phyloP scores from a whole-genome alignment of 2,888 invertebrate genomes.

The Pinctada fucata region DNA sequence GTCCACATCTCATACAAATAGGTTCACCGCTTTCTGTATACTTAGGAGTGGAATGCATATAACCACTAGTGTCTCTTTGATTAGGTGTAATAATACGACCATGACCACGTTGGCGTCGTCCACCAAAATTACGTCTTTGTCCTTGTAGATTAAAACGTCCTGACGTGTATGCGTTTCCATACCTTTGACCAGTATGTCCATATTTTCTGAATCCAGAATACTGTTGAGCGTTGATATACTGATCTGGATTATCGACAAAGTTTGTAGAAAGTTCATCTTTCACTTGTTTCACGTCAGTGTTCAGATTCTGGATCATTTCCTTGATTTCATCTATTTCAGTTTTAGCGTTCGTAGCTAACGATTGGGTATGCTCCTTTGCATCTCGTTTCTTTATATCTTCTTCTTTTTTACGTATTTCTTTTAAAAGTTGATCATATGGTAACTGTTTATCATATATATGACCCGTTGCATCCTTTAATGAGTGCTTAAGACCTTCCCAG shows the following conservation, averaged over 20 bases:
- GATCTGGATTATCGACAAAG: not conserved
- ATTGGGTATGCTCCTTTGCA: not conserved
- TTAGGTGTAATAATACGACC: not conserved
- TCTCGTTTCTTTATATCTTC: not conserved
- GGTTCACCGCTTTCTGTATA: not conserved
- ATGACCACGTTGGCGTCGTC: not conserved
- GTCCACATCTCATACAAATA: too few species aligned
- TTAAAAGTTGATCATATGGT: slow-evolving; percentile 15
- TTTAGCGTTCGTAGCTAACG: not conserved
- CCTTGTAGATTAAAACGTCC: not conserved
- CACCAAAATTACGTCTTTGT: not conserved
- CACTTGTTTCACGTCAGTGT: not conserved
- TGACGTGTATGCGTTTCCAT: not conserved
- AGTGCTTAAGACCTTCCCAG: slow-evolving; percentile 3
- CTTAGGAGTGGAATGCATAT: not conserved
- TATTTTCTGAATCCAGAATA: not conserved
- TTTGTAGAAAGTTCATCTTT: not conserved
- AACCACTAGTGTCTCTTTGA: slow-evolving; percentile 7
- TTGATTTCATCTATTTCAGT: slow-evolving; percentile 15
- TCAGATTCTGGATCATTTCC: slow-evolving; percentile 15
- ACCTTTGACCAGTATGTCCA: too few species aligned
- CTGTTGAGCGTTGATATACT: not conserved
- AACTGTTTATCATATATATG: slow-evolving; percentile 6
- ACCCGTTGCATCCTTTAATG: slow-evolving; percentile 11
- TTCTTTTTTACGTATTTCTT: slow-evolving; percentile 13